Evolutionary conservation across 2,113 vertebrate species (phyloP).

Genomic region (Serilophus lunatus): DNA sequence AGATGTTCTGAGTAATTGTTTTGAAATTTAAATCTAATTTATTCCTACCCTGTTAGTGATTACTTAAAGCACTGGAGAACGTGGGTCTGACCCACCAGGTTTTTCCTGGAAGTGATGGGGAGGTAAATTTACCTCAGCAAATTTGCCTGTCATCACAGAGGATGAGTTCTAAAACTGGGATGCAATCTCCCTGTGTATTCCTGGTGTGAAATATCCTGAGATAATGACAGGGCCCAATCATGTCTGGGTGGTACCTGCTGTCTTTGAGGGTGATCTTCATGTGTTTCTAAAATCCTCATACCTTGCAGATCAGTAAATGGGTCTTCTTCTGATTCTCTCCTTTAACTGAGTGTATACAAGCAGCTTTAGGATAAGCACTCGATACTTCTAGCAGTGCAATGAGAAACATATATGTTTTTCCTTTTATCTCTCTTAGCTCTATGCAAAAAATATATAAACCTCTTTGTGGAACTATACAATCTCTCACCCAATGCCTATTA

Average conservation of each 20-base stretch:
- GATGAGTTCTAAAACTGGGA: neutral
- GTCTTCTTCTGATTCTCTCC: neutral
- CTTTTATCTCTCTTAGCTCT: neutral
- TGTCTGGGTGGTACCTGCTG: neutral
- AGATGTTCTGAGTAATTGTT: neutral
- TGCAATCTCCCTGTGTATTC: neutral
- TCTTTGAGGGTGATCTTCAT: accelerated
- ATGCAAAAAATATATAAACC: neutral
- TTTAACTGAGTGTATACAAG: neutral
- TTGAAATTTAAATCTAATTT: neutral
- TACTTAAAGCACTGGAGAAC: neutral
- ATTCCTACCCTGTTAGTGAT: neutral
- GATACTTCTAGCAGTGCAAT: neutral
- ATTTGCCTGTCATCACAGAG: neutral
- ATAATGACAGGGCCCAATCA: neutral
- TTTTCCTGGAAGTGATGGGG: neutral
- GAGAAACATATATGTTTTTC: neutral
- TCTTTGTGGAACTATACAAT: neutral
- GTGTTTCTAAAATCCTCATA: neutral
- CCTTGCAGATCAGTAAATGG: neutral
- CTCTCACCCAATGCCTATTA: neutral
- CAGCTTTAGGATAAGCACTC: neutral
- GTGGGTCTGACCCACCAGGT: neutral
- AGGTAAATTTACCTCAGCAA: neutral
- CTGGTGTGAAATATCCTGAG: accelerated